phyloP scores from a whole-genome alignment of 2,797 vertebrate genomes.

The Helicolenus hilgendorfi region DNA sequence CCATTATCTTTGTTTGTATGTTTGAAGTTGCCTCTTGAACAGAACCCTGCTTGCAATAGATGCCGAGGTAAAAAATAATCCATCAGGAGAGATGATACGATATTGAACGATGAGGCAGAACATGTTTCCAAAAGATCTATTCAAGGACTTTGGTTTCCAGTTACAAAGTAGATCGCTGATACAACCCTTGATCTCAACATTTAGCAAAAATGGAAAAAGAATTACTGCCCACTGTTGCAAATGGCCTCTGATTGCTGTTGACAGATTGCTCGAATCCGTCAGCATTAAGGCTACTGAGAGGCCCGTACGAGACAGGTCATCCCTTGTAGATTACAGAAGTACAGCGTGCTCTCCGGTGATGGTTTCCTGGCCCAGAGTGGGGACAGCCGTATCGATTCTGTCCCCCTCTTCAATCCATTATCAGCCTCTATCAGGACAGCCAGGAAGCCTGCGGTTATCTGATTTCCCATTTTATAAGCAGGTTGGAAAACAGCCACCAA shows the following conservation, averaged over 20 bases:
- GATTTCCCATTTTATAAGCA: slow-evolving; percentile 66
- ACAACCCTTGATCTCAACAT: not conserved
- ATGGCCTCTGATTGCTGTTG: not conserved
- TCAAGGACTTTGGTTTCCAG: not conserved
- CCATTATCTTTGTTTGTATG: not conserved
- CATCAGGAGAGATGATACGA: too few relatives aligned
- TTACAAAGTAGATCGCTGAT: not conserved
- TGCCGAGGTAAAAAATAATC: not conserved
- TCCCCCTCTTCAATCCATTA: slow-evolving; percentile 76
- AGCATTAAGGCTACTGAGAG: slow-evolving; percentile 9
- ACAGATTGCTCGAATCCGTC: slow-evolving; percentile 1
- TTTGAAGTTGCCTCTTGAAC: not conserved
- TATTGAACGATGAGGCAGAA: not conserved
- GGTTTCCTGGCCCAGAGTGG: slow-evolving; percentile 58
- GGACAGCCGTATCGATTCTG: slow-evolving; percentile 73
- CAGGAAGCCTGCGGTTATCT: slow-evolving; percentile 77
- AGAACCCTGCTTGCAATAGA: not conserved
- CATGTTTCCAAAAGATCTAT: not conserved
- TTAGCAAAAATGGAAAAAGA: slow-evolving; percentile 27
- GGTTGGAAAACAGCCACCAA: slow-evolving; percentile 51
- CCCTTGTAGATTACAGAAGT: slow-evolving; percentile 5
- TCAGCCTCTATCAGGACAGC: slow-evolving; percentile 47
- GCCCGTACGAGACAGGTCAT: not conserved
- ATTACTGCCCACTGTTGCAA: not conserved
- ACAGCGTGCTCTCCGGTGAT: slow-evolving; percentile 24